Base-by-base conservation (phyloP, 2,113 vertebrate species). In the Maccullochella peelii region DNA sequence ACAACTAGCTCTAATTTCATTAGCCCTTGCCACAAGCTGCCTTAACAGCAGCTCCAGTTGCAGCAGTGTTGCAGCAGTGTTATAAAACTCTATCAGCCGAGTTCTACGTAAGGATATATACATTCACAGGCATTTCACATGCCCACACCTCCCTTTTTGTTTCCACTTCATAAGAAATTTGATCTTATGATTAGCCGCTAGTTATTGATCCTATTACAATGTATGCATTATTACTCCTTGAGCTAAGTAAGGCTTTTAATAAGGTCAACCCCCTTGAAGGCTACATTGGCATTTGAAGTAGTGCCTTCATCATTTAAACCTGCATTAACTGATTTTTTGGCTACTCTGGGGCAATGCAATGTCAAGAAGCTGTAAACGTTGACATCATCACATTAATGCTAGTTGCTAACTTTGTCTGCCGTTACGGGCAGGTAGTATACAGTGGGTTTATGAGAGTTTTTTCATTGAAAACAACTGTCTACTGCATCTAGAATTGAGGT, bases 1-100 rank as follows among this genome's bases (percentile, higher is more conserved):
- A 84, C 82, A 75, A 70, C 72, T 25, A 27, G 42, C 77, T 73
- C 47, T 84, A 77, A 81, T 90, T 88, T 72, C 68, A 89, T 88
- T 83, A 88, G 73, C 49, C 42, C 4, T 27, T 30, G 73, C 80
- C 42, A 80, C 73, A 66, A 76, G 76, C 59, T 69, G 59, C 66
- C 40, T 23, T 7, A 8, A 54, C 42, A 70, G 50, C 61, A 59
- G 67, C 59, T 61, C 33, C 20, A 66, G 69, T 33, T 54, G 36
- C 58, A 73, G 40, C 33, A 18, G 18, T 42, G 69, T 33, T 54
- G 36, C 58, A 73, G 40, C 33, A 18, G 18, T 42, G 38, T 40
- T 78, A 52, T 12, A 49, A 44, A 72, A 18, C 0, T 6, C 44
- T 54, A 79, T 15, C 16, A 8, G 18, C 23, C 9, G 0, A 54